Percentiles rank a stretch among this genome's conserved stretches.
These are phyloP conservation scores for Botrylloides violaceus DNA, from an alignment of 23 tunicate species.

Conservation along the genomic window DNA sequence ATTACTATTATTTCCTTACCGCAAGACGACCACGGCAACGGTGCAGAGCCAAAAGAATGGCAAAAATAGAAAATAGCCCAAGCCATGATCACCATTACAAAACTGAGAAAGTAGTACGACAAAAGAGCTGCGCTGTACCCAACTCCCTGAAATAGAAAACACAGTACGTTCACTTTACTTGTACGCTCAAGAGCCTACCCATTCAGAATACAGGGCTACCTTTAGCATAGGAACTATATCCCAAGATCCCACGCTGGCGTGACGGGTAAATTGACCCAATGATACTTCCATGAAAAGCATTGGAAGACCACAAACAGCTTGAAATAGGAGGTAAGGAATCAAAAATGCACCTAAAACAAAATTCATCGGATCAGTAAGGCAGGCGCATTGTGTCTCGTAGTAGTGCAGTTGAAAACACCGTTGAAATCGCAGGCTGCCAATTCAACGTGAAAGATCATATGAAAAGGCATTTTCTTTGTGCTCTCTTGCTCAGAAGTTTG, in stretches of 20 bases:
- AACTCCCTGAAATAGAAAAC: constrained; percentile 75
- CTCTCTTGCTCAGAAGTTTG: too few relatives aligned
- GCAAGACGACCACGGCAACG: constrained; percentile 61
- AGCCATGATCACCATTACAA: constrained; percentile 63
- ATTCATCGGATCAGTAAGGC: too few relatives aligned
- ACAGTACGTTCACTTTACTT: too few relatives aligned
- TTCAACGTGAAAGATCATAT: too few relatives aligned
- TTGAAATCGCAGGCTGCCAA: too few relatives aligned
- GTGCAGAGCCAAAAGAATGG: constrained; percentile 49
- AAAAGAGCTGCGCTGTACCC: constrained; percentile 49
- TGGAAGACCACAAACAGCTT: constrained; percentile 65
- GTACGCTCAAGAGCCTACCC: too few relatives aligned
- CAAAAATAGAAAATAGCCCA: constrained; percentile 55
- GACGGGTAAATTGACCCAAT: constrained; percentile 69
- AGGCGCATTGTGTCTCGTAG: too few relatives aligned
- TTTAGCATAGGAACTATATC: constrained; percentile 59
- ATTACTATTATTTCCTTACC: too few relatives aligned
- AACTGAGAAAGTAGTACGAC: constrained; percentile 27
- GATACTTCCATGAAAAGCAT: constrained; percentile 80
- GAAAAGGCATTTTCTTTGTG: too few relatives aligned
- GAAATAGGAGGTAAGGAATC: constrained; percentile 59
- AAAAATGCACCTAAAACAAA: constrained; percentile 69
- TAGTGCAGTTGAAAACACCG: too few relatives aligned
- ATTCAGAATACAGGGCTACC: too few relatives aligned
- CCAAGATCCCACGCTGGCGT: constrained; percentile 63